Evolutionary conservation across 2,797 vertebrate genomes (phyloP), one percentile per base, ranked within the genome.

Genomic region (Mus spretus): DNA sequence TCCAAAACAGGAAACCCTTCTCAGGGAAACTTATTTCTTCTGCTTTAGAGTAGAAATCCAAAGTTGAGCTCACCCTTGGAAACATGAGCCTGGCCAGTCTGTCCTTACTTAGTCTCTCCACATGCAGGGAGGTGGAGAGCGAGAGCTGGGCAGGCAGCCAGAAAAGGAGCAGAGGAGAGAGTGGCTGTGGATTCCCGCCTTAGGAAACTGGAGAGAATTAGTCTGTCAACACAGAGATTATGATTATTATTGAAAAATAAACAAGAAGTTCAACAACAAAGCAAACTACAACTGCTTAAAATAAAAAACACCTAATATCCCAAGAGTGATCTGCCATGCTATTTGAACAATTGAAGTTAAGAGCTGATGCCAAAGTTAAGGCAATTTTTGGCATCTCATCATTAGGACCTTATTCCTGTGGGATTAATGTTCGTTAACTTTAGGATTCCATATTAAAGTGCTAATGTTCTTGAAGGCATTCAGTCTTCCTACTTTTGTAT

Each of bases 21-120:
- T 80, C 96, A 96, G 95, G 85, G 83, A 96, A 96, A 93, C 90
- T 93, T 96, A 96, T 87, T 92, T 90, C 74, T 96, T 96, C 92
- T 96, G 70, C 75, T 96, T 96, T 86, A 83, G 89, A 96, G 63
- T 77, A 57, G 92, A 96, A 95, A 79, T 96, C 59, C 75, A 85
- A 95, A 95, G 61, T 95, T 96, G 94, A 97, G 75, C 72, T 97
- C 84, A 79, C 40, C 28, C 80, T 91, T 93, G 93, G 93, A 96
- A 94, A 94, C 93, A 90, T 74, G 79, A 96, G 55, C n/a, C 72
- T 96, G 79, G 72, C 89, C 6, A 9, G 55, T 91, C 78, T 97
- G 89, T 95, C 74, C 92, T 93, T 79, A 80, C 44, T 95, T 93
- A 95, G 63, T 84, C 53, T 88, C 47, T 96, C 84, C 78, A 85